Conservation (phyloP, 2,797 vertebrate species). For the Serranus cabrilla region DNA sequence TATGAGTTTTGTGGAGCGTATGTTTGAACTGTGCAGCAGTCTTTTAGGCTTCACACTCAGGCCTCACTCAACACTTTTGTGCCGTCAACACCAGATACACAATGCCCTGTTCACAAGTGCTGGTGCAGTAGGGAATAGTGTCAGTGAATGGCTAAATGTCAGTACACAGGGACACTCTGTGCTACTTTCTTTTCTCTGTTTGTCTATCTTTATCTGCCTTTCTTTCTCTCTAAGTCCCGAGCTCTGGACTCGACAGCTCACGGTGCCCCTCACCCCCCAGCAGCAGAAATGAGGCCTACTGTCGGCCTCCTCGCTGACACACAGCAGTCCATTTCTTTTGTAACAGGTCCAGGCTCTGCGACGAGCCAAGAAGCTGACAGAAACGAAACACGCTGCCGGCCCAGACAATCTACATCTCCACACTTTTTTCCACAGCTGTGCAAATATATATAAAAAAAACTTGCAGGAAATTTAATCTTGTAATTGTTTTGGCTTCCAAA, state of each 20-base stretch:
- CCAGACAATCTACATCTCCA: constrained; percentile 42
- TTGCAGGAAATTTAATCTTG: constrained; percentile 69
- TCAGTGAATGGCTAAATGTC: constrained; percentile 32
- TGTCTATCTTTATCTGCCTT: constrained; percentile 22
- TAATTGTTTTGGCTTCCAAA: constrained; percentile 76
- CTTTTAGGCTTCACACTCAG: constrained; percentile 20
- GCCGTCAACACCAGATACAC: constrained; percentile 33
- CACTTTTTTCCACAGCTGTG: constrained; percentile 72
- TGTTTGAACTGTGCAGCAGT: constrained; percentile 29
- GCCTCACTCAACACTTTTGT: constrained; percentile 30
- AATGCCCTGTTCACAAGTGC: constrained; percentile 32
- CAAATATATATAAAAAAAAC: constrained; percentile 75
- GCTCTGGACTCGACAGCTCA: constrained; percentile 2
- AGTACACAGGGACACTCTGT: constrained; percentile 27
- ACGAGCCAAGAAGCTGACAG: constrained; percentile 60
- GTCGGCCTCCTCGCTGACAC: constrained; percentile 45
- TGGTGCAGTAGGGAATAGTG: constrained; percentile 13
- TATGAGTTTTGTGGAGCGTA: constrained; percentile 12
- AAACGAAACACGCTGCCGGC: constrained; percentile 41
- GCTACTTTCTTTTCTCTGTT: constrained; percentile 19
- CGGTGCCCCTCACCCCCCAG: neutral
- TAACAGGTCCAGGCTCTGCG: constrained; percentile 50
- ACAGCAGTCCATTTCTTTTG: constrained; percentile 67
- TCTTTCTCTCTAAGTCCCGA: constrained; percentile 13
- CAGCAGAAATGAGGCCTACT: constrained; percentile 39